A percentile compares a stretch with the other conserved stretches of the same genome.
Conservation (phyloP, 2,797 vertebrate genomes). For the Danio aesculapii region DNA sequence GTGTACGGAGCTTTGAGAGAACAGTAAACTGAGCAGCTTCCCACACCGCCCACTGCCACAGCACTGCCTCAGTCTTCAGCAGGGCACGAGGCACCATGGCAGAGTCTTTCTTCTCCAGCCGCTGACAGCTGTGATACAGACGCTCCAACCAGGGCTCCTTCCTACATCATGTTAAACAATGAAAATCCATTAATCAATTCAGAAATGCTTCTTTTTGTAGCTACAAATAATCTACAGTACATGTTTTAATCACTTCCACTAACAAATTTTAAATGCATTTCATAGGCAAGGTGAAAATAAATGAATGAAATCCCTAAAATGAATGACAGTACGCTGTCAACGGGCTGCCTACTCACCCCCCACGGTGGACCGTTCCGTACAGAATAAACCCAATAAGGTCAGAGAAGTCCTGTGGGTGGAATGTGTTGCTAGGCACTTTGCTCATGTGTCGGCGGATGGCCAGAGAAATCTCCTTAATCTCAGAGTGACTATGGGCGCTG, state of each 20-base stretch:
- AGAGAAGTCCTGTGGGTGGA: conserved; percentile 98
- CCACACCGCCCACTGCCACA: conserved; percentile 99
- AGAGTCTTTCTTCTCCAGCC: conserved; percentile 89
- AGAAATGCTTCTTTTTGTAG: neutral
- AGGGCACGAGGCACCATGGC: conserved; percentile 85
- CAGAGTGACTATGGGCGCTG: conserved; percentile 90
- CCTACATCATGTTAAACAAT: conserved; percentile 70
- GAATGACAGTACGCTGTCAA: neutral
- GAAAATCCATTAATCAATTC: neutral
- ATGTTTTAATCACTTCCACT: neutral
- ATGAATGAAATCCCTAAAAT: neutral
- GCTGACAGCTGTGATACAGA: conserved; percentile 95
- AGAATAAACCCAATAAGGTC: conserved; percentile 98
- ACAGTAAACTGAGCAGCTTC: conserved; percentile 99
- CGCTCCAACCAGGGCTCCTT: conserved; percentile 98
- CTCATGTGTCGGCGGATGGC: conserved; percentile 94
- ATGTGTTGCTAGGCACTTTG: conserved; percentile 92
- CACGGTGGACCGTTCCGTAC: conserved; percentile 92
- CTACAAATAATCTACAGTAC: neutral
- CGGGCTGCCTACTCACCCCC: conserved; percentile 81
- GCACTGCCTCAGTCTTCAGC: conserved; percentile 91
- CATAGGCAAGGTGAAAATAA: neutral
- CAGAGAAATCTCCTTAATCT: conserved; percentile 94
- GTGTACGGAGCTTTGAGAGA: conserved; percentile 94
- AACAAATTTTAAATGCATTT: neutral